Evolutionary conservation across 2,113 vertebrate species (phyloP).

Genomic region (Poecile atricapillus): DNA sequence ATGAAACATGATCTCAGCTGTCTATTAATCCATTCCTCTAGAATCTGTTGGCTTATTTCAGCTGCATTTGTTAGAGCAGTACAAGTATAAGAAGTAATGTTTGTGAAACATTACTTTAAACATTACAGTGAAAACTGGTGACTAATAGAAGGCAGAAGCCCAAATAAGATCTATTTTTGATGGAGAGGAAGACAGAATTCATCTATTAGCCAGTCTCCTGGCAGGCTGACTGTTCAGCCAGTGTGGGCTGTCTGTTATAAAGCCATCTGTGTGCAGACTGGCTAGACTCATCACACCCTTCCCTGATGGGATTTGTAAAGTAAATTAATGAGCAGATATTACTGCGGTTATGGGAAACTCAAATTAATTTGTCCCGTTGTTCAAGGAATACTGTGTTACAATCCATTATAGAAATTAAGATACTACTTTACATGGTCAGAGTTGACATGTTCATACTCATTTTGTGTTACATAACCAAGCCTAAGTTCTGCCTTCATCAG

Average conservation of each 20-base stretch:
- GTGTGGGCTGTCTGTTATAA: not conserved
- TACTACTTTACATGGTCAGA: not conserved
- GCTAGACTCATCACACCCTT: not conserved
- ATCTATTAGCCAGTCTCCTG: constrained; percentile 11
- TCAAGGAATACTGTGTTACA: not conserved
- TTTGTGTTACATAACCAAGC: not conserved
- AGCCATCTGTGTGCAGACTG: constrained; percentile 3
- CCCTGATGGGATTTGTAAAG: not conserved
- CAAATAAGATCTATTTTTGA: constrained; percentile 42
- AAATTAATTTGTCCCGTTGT: not conserved
- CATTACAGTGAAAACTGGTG: not conserved
- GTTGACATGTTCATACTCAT: not conserved
- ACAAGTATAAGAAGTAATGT: not conserved
- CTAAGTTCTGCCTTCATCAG: not conserved
- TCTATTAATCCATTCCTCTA: not conserved
- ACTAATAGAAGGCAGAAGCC: constrained; percentile 15
- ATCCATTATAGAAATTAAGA: not conserved
- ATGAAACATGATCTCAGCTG: not conserved
- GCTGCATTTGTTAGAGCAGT: not conserved
- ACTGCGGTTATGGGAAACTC: not conserved
- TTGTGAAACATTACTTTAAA: not conserved
- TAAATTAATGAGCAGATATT: not conserved
- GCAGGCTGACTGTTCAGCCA: not conserved
- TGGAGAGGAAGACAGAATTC: constrained; percentile 2
- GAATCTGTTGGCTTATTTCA: not conserved